These are phyloP conservation scores for Limosa lapponica DNA, from an alignment of 2,797 vertebrate genomes.

Conservation along the genomic window DNA sequence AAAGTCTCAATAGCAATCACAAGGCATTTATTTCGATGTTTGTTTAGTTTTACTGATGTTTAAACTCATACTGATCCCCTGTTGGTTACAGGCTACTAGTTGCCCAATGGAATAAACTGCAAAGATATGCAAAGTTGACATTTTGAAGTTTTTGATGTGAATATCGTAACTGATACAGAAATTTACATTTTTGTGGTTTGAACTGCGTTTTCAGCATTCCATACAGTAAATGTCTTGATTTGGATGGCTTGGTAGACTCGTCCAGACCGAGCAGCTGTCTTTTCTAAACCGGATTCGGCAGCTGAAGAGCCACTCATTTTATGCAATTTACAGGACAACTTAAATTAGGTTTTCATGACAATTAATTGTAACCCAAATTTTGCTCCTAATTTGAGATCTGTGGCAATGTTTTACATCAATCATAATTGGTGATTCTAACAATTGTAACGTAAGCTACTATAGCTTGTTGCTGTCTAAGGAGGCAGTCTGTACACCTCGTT, in stretches of 20 bases:
- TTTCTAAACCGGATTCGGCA: neutral
- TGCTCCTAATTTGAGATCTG: neutral
- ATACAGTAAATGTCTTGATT: neutral
- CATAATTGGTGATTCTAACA: neutral
- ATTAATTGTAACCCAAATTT: neutral
- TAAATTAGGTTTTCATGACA: neutral
- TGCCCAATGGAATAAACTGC: neutral
- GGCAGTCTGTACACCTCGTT: neutral
- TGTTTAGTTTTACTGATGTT: neutral
- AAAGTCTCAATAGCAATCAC: neutral
- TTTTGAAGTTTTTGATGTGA: neutral
- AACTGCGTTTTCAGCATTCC: neutral
- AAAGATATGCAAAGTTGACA: neutral
- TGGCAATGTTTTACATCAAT: neutral
- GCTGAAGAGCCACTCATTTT: neutral
- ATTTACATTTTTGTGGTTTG: neutral
- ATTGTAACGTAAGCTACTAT: accelerated
- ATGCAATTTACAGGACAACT: neutral
- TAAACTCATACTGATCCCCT: neutral
- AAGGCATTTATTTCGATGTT: neutral
- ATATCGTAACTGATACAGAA: neutral
- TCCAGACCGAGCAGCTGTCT: slow-evolving; percentile 10
- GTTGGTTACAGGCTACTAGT: neutral
- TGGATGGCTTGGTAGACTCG: neutral
- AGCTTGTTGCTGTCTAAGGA: neutral